Percentiles rank a stretch among this genome's conserved stretches.
Conservation (phyloP, 2,113 vertebrate species). For the Sinocyclocheilus maitianheensis region DNA sequence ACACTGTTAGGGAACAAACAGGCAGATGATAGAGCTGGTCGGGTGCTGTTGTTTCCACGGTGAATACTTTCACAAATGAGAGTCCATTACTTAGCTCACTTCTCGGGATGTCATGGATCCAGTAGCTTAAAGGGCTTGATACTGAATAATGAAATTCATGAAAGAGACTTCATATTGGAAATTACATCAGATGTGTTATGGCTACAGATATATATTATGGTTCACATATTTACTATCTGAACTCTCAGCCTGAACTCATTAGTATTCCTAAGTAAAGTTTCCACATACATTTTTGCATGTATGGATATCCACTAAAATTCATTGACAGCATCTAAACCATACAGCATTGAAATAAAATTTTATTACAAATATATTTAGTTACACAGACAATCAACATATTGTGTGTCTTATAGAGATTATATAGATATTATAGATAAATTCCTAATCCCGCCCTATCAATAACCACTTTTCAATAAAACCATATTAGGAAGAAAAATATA, state of each 20-base stretch:
- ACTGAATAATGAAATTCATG: constrained; percentile 10
- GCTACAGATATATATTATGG: not conserved
- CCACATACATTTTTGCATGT: not conserved
- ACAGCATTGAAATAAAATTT: not conserved
- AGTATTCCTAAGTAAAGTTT: not conserved
- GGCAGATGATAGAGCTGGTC: constrained; percentile 40
- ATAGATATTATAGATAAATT: not conserved
- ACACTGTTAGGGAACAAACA: constrained; percentile 31
- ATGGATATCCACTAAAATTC: not conserved
- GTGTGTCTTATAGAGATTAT: not conserved
- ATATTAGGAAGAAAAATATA: too few relatives aligned
- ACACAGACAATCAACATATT: not conserved
- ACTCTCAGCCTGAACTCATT: not conserved
- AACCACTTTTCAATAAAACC: too few relatives aligned
- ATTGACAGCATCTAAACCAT: not conserved
- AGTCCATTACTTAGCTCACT: constrained; percentile 34
- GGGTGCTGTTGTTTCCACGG: not conserved
- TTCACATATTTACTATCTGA: not conserved
- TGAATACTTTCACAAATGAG: constrained; percentile 31
- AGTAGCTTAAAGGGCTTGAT: constrained; percentile 6
- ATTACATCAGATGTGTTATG: not conserved
- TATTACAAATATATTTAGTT: not conserved
- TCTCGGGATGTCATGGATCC: constrained; percentile 11
- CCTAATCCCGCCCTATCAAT: not conserved
- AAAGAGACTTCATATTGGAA: not conserved